Evolutionary conservation across 2,113 vertebrate species (phyloP), one percentile per base, ranked within the genome.

Genomic region (Brachyhypopomus gauderio): DNA sequence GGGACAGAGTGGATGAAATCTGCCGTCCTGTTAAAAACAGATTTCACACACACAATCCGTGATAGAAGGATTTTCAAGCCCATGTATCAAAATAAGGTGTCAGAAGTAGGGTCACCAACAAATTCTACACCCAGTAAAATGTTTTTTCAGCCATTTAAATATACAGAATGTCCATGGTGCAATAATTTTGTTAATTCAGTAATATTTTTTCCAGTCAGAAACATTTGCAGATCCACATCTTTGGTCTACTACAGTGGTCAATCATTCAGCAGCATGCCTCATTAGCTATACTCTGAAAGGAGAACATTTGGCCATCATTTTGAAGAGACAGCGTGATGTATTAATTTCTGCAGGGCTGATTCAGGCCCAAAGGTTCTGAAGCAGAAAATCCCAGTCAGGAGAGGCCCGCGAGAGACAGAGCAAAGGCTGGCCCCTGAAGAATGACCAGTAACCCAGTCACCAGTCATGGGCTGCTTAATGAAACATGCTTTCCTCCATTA

Each of bases 401-500:
- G 45, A 52, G 9, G 12, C 25, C 23, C 27, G 60, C 25, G 0
- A 11, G 2, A 8, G 34, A 8, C 63, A 19, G 63, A 73, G 38
- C 76, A 1, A 16, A 67, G 6, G 63, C 52, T 45, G 22, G n/a
- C 1, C 72, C 25, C 78, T 2, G 58, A 62, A 66, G 72, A 72
- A 48, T 75, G 78, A 88, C 12, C 87, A 84, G 87, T 85, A 85
- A 84, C 88, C 89, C 75, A 7, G 84, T 87, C 86, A 79, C 76
- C 91, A 87, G 90, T 89, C 91, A 89, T 79, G 77, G 72, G 83
- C 83, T 55, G 85, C 87, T 86, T 89, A 88, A 91, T 87, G 88
- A 91, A 88, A 89, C 91, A 79, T 59, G 82, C 74, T 88, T 81
- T 82, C 86, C 89, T 91, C 89, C 86, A 89, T 91, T 89, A 88